These are phyloP conservation scores for Siphlonurus alternatus DNA, from an alignment of 2,888 invertebrate species.

Conservation along the genomic window DNA sequence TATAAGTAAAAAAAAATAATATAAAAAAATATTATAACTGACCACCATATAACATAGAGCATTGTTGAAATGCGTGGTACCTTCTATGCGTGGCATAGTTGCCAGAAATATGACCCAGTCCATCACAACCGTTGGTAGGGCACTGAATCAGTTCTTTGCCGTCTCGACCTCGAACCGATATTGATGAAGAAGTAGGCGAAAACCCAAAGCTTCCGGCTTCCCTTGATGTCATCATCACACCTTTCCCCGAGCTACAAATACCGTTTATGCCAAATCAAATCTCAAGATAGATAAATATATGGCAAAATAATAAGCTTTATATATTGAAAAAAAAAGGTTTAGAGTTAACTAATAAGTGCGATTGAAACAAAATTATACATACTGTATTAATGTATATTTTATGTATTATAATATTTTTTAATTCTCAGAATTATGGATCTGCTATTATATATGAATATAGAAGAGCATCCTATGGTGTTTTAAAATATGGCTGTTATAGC, in stretches of 20 bases:
- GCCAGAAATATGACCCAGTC: constrained; percentile 74
- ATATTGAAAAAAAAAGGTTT: not conserved
- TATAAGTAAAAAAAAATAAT: not conserved
- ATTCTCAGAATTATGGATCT: too few relatives aligned
- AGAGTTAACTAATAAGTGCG: too few relatives aligned
- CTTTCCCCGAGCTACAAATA: not conserved
- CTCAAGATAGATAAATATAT: not conserved
- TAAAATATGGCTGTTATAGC: too few relatives aligned
- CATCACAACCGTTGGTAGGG: constrained; percentile 65
- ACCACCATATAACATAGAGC: not conserved
- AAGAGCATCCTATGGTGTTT: too few relatives aligned
- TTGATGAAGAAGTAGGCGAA: not conserved
- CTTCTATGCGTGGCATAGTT: constrained; percentile 81
- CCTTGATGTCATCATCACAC: not conserved
- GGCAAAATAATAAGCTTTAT: not conserved
- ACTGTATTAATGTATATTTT: too few relatives aligned
- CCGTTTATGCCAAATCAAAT: not conserved
- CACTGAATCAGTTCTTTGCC: constrained; percentile 63
- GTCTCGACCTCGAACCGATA: constrained; percentile 40
- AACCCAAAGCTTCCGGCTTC: not conserved
- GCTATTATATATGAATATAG: too few relatives aligned
- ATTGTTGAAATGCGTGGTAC: constrained; percentile 27
- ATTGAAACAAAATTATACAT: too few relatives aligned
- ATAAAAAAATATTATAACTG: not conserved
- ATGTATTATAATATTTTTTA: too few relatives aligned